phyloP scores from a whole-genome alignment of 2,888 invertebrate genomes.

The Thyatira batis region DNA sequence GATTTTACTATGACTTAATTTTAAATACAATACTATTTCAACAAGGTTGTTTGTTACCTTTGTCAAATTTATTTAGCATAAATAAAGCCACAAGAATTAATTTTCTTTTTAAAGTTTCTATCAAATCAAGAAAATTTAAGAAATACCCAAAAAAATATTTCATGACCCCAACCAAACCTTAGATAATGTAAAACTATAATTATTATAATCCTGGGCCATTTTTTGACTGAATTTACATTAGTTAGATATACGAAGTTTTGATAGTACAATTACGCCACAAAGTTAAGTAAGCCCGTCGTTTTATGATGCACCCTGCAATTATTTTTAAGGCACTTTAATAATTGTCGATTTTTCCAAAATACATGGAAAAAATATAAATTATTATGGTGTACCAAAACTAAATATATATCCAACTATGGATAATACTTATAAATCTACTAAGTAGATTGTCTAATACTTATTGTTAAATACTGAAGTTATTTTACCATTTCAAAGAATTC shows the following conservation, averaged over 20 bases:
- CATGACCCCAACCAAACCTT: neutral
- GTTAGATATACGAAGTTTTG: neutral
- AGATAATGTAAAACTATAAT: too few species aligned
- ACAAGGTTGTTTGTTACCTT: too few species aligned
- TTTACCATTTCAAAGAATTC: conserved; percentile 23
- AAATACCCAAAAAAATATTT: neutral
- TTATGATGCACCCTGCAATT: neutral
- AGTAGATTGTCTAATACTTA: conserved; percentile 21
- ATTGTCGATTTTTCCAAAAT: neutral
- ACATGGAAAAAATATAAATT: neutral
- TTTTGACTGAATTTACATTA: neutral
- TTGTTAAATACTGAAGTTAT: conserved; percentile 26
- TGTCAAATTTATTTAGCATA: too few species aligned
- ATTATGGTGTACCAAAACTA: neutral
- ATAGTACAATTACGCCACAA: neutral
- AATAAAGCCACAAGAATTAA: neutral
- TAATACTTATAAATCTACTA: neutral
- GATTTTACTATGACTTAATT: neutral
- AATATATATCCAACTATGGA: neutral
- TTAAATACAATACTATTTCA: neutral
- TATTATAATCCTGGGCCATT: neutral
- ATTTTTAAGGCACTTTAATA: conserved; percentile 1
- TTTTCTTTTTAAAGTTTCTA: neutral
- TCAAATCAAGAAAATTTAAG: too few species aligned
- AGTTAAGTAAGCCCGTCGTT: neutral